These are phyloP conservation scores for Neodiprion virginianus DNA, from an alignment of 1,140 invertebrate genomes.

Conservation along the genomic window DNA sequence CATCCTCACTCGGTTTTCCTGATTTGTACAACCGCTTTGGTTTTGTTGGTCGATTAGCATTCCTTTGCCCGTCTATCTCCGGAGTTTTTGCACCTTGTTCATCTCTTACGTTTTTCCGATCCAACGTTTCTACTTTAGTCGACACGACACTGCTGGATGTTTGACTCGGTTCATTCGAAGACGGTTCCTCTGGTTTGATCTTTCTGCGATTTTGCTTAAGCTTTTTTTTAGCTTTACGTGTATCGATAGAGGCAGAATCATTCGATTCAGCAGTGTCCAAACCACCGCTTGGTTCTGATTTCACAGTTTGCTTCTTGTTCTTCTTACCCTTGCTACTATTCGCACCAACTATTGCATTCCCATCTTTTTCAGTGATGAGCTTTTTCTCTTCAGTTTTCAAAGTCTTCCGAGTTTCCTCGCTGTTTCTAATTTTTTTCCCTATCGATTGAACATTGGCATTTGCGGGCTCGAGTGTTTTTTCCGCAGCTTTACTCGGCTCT, in stretches of 20 bases:
- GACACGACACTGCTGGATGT: neutral
- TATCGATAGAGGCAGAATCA: neutral
- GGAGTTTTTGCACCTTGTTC: neutral
- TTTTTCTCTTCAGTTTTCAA: slow-evolving; percentile 3
- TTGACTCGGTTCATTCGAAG: neutral
- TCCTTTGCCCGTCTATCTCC: neutral
- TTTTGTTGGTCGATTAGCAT: neutral
- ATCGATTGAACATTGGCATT: neutral
- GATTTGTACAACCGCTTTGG: neutral
- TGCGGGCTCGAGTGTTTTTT: neutral
- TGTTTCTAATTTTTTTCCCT: neutral
- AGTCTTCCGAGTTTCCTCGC: slow-evolving; percentile 7
- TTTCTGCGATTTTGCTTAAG: neutral
- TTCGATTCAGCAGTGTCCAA: neutral
- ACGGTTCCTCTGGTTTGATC: neutral
- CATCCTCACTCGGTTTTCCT: neutral
- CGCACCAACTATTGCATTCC: no score
- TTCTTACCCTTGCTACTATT: neutral
- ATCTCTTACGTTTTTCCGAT: neutral
- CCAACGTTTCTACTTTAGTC: neutral
- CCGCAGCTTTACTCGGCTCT: neutral
- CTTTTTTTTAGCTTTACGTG: neutral
- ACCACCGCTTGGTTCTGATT: neutral
- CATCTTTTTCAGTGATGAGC: neutral
- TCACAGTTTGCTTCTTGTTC: neutral